Conservation (phyloP, 2,888 invertebrate genomes). For the Masnerella sp. region DNA sequence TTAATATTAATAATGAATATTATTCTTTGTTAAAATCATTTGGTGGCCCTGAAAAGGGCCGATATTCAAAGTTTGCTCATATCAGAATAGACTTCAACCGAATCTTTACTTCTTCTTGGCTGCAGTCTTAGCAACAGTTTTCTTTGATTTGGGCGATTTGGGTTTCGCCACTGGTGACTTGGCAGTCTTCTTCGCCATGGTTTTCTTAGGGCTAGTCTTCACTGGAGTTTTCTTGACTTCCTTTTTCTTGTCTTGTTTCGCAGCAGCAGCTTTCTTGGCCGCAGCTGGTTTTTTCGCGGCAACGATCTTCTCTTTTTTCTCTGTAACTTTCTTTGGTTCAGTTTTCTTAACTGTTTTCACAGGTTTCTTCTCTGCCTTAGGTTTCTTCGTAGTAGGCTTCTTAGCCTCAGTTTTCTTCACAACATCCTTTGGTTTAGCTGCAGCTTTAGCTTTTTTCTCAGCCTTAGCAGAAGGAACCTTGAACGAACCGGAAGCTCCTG, state of each 20-base stretch:
- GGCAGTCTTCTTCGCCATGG: conserved; percentile 67
- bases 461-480: not conserved
- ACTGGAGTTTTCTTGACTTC: no score
- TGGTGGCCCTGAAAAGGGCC: conserved; percentile 19
- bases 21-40: not conserved
- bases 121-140: conserved; percentile 53
- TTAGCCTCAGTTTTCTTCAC: conserved; percentile 62
- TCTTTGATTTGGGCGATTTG: conserved; percentile 74
- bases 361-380: no score
- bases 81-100: not conserved
- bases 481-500: conserved; percentile 78
- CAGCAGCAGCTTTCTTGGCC: conserved; percentile 46
- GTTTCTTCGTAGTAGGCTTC: conserved; percentile 66
- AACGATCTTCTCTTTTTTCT: no score
- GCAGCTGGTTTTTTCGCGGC: conserved; percentile 57
- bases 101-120: conserved; percentile 58
- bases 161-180: conserved; percentile 75
- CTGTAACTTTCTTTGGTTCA: no score
- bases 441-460: conserved; percentile 55
- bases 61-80: not conserved
- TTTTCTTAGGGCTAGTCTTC: conserved; percentile 42
- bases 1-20: no score
- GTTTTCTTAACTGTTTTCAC: no score
- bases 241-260: no score
- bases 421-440: conserved; percentile 39